A percentile compares a stretch with the other conserved stretches of the same genome.
These are phyloP conservation scores for Cynocephalus volans DNA, from an alignment of 2,113 vertebrate genomes.

Conservation along the genomic window DNA sequence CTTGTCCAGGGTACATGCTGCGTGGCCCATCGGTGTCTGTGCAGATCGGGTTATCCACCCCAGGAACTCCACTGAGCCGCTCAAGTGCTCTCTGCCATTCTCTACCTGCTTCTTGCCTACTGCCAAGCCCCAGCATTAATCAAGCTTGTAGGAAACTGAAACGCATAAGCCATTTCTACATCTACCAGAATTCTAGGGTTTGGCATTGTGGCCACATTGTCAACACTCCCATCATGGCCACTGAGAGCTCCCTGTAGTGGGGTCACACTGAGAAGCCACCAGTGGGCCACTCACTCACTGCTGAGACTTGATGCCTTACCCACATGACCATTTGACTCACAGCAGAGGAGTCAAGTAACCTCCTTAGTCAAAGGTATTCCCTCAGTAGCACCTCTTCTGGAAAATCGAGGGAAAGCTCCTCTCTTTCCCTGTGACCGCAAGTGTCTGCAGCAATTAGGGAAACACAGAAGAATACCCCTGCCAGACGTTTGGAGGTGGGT, in stretches of 20 bases:
- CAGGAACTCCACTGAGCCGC: accelerated
- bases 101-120: neutral
- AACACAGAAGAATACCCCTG: neutral
- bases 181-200: neutral
- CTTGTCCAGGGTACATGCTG: too few relatives aligned
- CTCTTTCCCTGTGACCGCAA: neutral
- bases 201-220: neutral
- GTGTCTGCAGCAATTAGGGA: neutral
- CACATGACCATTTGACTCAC: neutral
- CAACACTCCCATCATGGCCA: neutral
- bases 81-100: neutral
- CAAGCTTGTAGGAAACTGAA: neutral
- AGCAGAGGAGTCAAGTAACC: neutral
- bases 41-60: too few relatives aligned
- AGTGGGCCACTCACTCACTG: neutral
- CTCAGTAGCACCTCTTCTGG: neutral
- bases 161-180: neutral
- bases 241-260: neutral
- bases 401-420: neutral
- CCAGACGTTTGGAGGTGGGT: neutral
- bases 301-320: neutral
- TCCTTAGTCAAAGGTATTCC: neutral
- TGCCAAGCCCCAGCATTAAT: neutral
- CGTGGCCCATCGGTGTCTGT: accelerated
- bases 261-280: neutral